phyloP scores from a whole-genome alignment of 2,888 invertebrate genomes.

The Chymomyza caudatula region DNA sequence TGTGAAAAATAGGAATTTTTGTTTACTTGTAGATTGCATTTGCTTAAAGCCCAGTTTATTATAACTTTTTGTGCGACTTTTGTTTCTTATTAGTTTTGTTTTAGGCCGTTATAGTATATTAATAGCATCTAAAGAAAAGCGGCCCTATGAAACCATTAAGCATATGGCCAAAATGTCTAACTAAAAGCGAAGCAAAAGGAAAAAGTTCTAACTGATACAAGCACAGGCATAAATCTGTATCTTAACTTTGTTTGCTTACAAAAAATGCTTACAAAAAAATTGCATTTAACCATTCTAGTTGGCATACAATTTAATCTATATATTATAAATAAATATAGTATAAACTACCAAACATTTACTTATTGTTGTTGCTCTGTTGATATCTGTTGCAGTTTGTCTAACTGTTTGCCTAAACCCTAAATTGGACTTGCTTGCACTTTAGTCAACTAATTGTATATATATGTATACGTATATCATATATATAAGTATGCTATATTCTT shows the following conservation, averaged over 20 bases:
- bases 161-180: slow-evolving; percentile 10
- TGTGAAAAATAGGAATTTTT: slow-evolving; percentile 38
- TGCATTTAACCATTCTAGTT: slow-evolving; percentile 20
- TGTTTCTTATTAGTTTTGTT: neutral
- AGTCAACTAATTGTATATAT: slow-evolving; percentile 31
- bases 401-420: slow-evolving; percentile 15
- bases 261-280: slow-evolving; percentile 28
- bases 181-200: slow-evolving; percentile 13
- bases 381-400: neutral
- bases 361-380: slow-evolving; percentile 14
- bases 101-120: neutral
- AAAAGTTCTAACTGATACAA: neutral
- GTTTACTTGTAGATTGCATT: slow-evolving; percentile 17
- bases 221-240: neutral
- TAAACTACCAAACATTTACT: slow-evolving; percentile 14
- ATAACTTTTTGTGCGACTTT: slow-evolving; percentile 33
- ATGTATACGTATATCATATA: slow-evolving; percentile 48
- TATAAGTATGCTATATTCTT: slow-evolving; percentile 55
- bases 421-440: slow-evolving; percentile 35
- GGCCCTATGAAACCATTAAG: neutral
- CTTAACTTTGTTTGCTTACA: neutral
- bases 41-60: slow-evolving; percentile 1
- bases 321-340: slow-evolving; percentile 6
- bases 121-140: neutral
- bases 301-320: slow-evolving; percentile 15